Conservation (phyloP, 2,888 invertebrate species). For the Camptogramma bilineatum region DNA sequence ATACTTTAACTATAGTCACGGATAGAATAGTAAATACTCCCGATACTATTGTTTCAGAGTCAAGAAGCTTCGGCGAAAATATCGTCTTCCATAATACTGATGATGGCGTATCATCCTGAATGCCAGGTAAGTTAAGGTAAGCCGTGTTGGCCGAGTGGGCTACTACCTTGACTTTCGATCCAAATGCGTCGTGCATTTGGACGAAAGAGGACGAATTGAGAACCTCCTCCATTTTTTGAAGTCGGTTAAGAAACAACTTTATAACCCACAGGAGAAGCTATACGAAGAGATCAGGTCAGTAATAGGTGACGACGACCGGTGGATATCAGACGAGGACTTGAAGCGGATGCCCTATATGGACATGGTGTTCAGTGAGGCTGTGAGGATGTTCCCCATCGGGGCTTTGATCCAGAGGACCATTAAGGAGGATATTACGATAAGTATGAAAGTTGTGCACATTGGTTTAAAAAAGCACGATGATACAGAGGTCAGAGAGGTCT, state of each 20-base stretch:
- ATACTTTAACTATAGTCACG: too few relatives aligned
- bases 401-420: constrained; percentile 69
- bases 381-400: constrained; percentile 73
- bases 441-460: constrained; percentile 49
- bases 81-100: constrained; percentile 63
- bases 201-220: too few relatives aligned
- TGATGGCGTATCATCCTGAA: constrained; percentile 75
- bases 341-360: constrained; percentile 73
- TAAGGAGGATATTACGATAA: constrained; percentile 64
- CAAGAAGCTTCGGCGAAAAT: constrained; percentile 78
- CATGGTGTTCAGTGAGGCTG: constrained; percentile 71
- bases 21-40: neutral
- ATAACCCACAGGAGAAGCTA: constrained; percentile 59
- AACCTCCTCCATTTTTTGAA: too few relatives aligned
- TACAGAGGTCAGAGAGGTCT: too few relatives aligned
- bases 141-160: too few relatives aligned
- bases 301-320: constrained; percentile 57
- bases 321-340: constrained; percentile 64
- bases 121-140: constrained; percentile 70
- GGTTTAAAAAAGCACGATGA: too few relatives aligned
- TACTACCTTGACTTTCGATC: too few relatives aligned
- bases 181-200: too few relatives aligned
- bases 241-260: neutral
- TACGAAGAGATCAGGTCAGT: constrained; percentile 65
- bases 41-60: constrained; percentile 60